Evolutionary conservation across 1,140 invertebrate genomes (phyloP).

Genomic region (Potamilus streckersoni): DNA sequence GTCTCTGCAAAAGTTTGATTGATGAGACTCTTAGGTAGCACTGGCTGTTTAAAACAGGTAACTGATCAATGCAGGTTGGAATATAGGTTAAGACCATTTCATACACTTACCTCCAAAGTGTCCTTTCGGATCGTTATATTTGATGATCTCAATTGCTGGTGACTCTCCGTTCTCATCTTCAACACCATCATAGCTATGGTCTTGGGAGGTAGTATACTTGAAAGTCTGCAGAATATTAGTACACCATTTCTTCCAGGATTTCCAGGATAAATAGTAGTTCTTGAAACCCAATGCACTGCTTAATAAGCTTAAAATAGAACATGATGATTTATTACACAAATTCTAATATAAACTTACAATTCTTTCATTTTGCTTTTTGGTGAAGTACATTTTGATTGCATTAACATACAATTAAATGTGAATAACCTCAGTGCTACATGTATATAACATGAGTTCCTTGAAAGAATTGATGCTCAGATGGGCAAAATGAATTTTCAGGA

Average conservation of each 20-base stretch:
- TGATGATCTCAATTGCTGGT: constrained; percentile 69
- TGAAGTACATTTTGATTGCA: too few relatives aligned
- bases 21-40: too few relatives aligned
- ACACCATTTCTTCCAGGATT: constrained; percentile 56
- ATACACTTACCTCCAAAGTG: constrained; percentile 56
- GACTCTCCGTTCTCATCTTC: constrained; percentile 63
- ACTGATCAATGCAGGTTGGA: too few relatives aligned
- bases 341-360: not conserved
- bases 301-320: constrained; percentile 45
- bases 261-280: constrained; percentile 48
- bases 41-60: too few relatives aligned
- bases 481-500: too few relatives aligned
- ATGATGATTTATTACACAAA: too few relatives aligned
- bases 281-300: constrained; percentile 43
- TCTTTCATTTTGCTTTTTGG: not conserved
- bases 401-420: too few relatives aligned
- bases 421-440: too few relatives aligned
- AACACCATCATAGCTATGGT: constrained; percentile 18
- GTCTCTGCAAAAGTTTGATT: too few relatives aligned
- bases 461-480: too few relatives aligned
- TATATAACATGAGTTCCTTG: too few relatives aligned
- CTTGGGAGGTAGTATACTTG: not conserved
- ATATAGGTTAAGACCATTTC: too few relatives aligned
- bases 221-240: constrained; percentile 23
- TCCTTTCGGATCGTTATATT: constrained; percentile 59